phyloP scores from a whole-genome alignment of 2,797 vertebrate genomes.

The Ctenochaetus hawaiiensis region DNA sequence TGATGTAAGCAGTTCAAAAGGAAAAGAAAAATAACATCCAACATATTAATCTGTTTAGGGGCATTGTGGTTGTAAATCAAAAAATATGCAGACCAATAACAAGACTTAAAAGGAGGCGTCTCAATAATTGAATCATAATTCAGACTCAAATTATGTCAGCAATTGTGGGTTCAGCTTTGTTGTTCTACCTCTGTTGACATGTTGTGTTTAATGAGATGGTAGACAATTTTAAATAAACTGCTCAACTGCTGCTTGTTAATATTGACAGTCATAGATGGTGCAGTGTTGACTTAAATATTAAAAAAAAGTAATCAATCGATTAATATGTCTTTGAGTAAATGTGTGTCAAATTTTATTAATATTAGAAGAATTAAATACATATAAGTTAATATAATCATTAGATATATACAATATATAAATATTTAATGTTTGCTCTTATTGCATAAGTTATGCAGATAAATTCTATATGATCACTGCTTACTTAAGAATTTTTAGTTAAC shows the following conservation, averaged over 20 bases:
- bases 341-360: too few species aligned
- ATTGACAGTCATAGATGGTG: too few species aligned
- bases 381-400: too few species aligned
- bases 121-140: conserved; percentile 1
- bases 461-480: too few species aligned
- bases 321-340: too few species aligned
- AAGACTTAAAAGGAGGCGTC: neutral
- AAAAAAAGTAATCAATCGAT: too few species aligned
- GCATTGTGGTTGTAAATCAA: conserved; percentile 2
- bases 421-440: too few species aligned
- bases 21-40: neutral
- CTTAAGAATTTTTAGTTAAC: too few species aligned
- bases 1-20: neutral
- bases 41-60: neutral
- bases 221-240: neutral
- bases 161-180: conserved; percentile 7
- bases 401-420: too few species aligned
- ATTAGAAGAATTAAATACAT: too few species aligned
- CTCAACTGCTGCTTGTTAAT: neutral
- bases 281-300: too few species aligned
- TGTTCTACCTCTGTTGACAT: neutral
- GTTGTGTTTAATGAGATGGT: neutral
- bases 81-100: neutral
- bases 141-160: neutral
- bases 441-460: too few species aligned